Conservation (phyloP, 2,113 vertebrate genomes). For the Polypterus senegalus region DNA sequence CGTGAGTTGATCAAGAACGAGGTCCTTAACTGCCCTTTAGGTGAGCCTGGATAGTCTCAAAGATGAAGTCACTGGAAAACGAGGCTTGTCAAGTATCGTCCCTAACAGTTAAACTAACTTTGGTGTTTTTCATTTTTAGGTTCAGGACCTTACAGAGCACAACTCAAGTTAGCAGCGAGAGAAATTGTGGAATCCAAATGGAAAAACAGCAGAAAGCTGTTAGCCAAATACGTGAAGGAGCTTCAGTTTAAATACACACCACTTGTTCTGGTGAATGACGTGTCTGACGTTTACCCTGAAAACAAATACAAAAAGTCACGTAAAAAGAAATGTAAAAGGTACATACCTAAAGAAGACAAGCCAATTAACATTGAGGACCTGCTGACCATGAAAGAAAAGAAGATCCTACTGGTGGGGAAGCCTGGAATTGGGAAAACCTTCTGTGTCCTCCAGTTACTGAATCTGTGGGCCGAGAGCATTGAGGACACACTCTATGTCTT, state of each 20-base stretch:
- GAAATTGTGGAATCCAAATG: conserved; percentile 6
- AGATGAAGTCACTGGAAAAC: too few species aligned
- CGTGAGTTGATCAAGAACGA: too few species aligned
- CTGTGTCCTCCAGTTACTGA: conserved; percentile 13
- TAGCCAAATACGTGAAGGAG: not conserved
- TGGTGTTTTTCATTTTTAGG: conserved; percentile 13
- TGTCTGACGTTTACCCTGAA: conserved; percentile 13
- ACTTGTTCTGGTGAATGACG: conserved; percentile 4
- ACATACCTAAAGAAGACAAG: conserved; percentile 10
- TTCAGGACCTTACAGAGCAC: conserved; percentile 8
- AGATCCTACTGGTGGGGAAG: conserved; percentile 22
- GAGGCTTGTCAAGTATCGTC: too few species aligned
- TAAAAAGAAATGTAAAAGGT: conserved; percentile 12
- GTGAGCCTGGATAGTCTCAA: too few species aligned
- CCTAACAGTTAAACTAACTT: too few species aligned
- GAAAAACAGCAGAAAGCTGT: not conserved
- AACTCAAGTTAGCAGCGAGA: conserved; percentile 15
- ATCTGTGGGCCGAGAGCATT: conserved; percentile 14
- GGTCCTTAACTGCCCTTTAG: too few species aligned
- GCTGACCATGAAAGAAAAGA: conserved; percentile 1
- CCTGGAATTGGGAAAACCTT: conserved; percentile 27
- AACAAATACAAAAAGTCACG: conserved; percentile 19
- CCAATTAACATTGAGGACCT: conserved; percentile 10
- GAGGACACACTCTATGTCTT: conserved; percentile 17
- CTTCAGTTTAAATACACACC: not conserved